phyloP scores from a whole-genome alignment of 2,888 invertebrate species.

The Panopea generosa region DNA sequence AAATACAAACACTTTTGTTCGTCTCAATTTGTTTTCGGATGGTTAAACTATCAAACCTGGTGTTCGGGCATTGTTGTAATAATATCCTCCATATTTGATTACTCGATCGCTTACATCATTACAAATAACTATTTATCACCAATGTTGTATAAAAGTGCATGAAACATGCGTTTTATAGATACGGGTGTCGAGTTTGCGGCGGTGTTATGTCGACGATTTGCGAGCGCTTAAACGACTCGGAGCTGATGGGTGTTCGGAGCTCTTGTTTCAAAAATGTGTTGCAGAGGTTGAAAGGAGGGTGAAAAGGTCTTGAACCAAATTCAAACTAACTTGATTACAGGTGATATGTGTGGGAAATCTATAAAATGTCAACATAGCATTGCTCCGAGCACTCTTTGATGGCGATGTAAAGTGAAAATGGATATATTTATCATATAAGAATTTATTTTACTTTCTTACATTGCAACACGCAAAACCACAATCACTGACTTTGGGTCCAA shows the following conservation, averaged over 20 bases:
- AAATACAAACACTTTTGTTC: background rate
- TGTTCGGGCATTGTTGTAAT: conserved; percentile 7
- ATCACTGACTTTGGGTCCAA: too few relatives aligned
- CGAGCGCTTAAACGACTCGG: too few relatives aligned
- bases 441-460: too few relatives aligned
- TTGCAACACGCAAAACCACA: too few relatives aligned
- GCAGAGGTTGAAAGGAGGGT: conserved; percentile 7
- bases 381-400: too few relatives aligned
- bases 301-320: conserved; percentile 30
- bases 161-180: too few relatives aligned
- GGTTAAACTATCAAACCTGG: conserved; percentile 16
- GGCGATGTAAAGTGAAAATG: too few relatives aligned
- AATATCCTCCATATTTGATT: conserved; percentile 32
- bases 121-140: background rate
- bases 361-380: too few relatives aligned
- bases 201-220: too few relatives aligned
- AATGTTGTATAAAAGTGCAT: background rate
- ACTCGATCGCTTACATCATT: conserved; percentile 36
- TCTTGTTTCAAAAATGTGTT: conserved; percentile 4
- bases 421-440: too few relatives aligned
- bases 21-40: conserved; percentile 1
- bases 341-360: background rate
- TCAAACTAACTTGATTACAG: conserved; percentile 36
- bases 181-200: too few relatives aligned
- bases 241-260: conserved; percentile 3